These are phyloP conservation scores for Athene noctua DNA, from an alignment of 2,113 vertebrate species.

Conservation along the genomic window DNA sequence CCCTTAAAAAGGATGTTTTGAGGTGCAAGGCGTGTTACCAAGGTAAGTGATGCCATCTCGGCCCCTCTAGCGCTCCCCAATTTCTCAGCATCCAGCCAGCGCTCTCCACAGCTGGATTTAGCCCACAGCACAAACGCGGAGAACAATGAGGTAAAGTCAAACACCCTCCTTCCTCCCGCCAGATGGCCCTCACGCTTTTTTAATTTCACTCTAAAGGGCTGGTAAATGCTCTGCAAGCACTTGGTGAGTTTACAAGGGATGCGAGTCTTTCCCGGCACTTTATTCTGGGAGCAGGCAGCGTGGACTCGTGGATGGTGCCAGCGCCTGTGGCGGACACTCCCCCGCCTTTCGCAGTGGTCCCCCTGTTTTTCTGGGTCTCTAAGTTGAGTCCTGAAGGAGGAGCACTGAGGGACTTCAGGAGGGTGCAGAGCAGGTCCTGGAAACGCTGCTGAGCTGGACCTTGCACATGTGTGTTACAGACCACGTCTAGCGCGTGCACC, in stretches of 20 bases:
- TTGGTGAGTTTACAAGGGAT: not conserved
- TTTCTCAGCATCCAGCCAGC: not conserved
- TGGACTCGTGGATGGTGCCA: fast-evolving
- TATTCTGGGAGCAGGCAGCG: fast-evolving
- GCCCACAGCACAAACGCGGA: fast-evolving
- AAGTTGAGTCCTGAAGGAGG: not conserved
- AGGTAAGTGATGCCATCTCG: fast-evolving
- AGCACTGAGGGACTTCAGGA: not conserved
- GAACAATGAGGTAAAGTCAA: not conserved
- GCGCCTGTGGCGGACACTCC: fast-evolving
- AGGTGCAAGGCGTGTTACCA: fast-evolving
- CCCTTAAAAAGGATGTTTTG: not conserved
- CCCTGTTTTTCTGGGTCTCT: not conserved
- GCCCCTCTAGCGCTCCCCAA: fast-evolving
- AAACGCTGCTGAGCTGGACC: fast-evolving
- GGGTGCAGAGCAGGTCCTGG: not conserved
- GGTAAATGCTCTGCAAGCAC: not conserved
- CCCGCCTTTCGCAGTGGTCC: fast-evolving
- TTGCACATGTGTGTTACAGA: fast-evolving
- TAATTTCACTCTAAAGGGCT: not conserved
- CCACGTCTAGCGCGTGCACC: fast-evolving
- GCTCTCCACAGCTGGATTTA: not conserved
- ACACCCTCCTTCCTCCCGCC: not conserved
- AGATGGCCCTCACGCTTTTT: conserved; percentile 45
- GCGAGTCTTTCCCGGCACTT: fast-evolving